Base-by-base conservation (phyloP, 2,888 invertebrate species). In the Eristalis pertinax region DNA sequence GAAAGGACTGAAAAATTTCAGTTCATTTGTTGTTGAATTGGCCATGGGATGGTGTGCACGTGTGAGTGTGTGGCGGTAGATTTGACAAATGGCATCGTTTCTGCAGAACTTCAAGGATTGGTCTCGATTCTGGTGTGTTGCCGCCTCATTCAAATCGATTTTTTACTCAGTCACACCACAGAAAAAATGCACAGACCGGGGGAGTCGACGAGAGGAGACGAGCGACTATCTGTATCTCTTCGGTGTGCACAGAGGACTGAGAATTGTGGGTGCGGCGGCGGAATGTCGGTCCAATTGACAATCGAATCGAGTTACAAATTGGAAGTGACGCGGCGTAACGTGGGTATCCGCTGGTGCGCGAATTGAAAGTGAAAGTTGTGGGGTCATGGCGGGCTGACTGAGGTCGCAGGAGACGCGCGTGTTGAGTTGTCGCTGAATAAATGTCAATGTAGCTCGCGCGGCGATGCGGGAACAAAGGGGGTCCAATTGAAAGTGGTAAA, bases 281-380 rank as follows among this genome's bases (percentile, higher is more conserved):
- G 24, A 79, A 72, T 75, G 64, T 84, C 84, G 86, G 75, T 76
- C 78, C 87, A 80, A 84, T 84, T 87, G 87, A 84, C 84, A 87
- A 72, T 78, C 83, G 84, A 87, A 87, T 80, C 50, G 87, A 84
- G 76, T 87, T 87, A 87, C 87, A 84, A 87, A 87, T 87, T 80
- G 83, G 64, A 87, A 84, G 84, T 87, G 87, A 84, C 87, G 84
- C 72, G 60, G 32, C 62, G 64, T 73, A 63, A 56, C 75, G 68
- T 13, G 38, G 64, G 64, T n/a, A 19, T 15, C 43, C 15, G 15
- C 43, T 43, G 43, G 43, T 43, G 43, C n/a, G 50, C 50, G 19
- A 50, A 50, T 50, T 50, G 50, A 50, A 50, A 50, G 50, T 50
- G 50, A 50, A 50, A 50, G 50, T 50, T 50, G 8, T n/a, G 4